Evolutionary conservation across 2,888 invertebrate genomes (phyloP), one percentile per base, ranked within the genome.

Genomic region (Carpatolechia fugitivella): DNA sequence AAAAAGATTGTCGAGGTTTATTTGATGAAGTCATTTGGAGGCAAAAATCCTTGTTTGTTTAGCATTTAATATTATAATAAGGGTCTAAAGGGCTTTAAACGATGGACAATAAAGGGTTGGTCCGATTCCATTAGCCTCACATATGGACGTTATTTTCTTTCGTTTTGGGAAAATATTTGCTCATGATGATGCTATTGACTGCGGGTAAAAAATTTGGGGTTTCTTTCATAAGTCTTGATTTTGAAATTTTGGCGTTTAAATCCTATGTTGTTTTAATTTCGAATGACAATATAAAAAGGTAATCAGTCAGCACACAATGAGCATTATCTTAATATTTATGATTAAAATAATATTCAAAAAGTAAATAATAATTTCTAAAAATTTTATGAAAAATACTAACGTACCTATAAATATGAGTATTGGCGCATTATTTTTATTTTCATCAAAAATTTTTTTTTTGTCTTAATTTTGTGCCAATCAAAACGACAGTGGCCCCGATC

Each of bases 51-150:
- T 56, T 89, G 88, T 89, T 89, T 88, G 81, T 84, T 86, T 84
- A 86, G 80, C 86, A 86, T 89, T 89, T 83, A 83, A 85, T 86
- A 81, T 87, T 80, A 87, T 89, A 89, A 88, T 87, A 66, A 83
- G 80, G 77, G 74, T 71, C 73, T 78, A 82, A n/a, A 85, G 83
- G 80, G 83, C 77, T 67, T 76, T 73, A 69, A 68, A 64, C 44
- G 44, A 41, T 41, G 18, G 68, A 80, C 74, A 84, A 87, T 85
- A 84, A 88, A 88, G 88, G 88, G 88, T 87, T 88, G 80, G 76
- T 69, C 66, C 62, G 70, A 78, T 74, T 82, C 80, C 76, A 81
- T 82, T 80, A 76, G 70, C 66, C 71, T 63, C 78, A 79, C 87
- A 80, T 79, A 75, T 75, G 78, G 76, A 62, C 56, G 64, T 66